Conservation (phyloP, 2,113 vertebrate species). For the Isurus oxyrinchus region DNA sequence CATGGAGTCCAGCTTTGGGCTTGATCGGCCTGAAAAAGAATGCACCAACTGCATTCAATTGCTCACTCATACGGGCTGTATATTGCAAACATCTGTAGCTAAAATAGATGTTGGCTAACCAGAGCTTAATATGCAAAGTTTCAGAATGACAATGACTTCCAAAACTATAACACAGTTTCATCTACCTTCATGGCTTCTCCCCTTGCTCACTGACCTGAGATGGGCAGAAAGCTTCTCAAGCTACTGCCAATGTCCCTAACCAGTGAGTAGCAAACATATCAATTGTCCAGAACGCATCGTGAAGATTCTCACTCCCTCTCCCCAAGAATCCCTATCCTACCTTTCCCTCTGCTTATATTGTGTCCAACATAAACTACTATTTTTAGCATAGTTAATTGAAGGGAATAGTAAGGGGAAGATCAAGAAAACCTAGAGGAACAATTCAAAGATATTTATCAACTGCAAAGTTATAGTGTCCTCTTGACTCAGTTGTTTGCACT, state of each 20-base stretch:
- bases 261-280: no score
- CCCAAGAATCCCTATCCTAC: neutral
- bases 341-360: neutral
- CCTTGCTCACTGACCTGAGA: neutral
- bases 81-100: neutral
- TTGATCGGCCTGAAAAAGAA: constrained; percentile 64
- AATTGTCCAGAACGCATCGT: neutral
- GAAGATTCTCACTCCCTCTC: neutral
- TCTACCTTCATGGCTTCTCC: neutral
- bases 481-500: neutral
- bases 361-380: neutral
- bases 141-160: neutral
- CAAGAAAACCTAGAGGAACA: neutral
- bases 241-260: neutral
- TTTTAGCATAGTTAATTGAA: neutral
- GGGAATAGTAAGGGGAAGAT: neutral
- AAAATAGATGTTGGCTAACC: neutral
- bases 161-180: neutral
- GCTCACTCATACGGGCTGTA: neutral
- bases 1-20: constrained; percentile 71
- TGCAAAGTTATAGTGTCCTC: neutral
- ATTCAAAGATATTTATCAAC: neutral
- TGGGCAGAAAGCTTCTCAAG: neutral
- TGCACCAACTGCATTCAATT: neutral
- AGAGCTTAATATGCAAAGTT: neutral